Base-by-base conservation (phyloP, 2,888 invertebrate species). In the Tetheella fluctuosa region DNA sequence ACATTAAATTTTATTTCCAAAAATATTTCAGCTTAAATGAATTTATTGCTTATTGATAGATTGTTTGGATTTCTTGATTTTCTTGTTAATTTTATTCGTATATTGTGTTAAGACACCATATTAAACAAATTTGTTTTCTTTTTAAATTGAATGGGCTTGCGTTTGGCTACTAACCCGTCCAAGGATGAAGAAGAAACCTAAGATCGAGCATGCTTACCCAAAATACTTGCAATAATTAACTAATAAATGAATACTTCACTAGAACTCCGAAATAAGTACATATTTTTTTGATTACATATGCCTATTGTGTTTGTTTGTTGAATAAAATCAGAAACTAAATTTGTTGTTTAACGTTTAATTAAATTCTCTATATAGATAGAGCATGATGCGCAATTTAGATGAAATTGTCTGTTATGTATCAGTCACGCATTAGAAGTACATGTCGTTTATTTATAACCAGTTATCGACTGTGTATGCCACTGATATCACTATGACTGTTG, bases 331-430 rank as follows among this genome's bases (percentile, higher is more conserved):
- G 7, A 20, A 48, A 20, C 20, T 20, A 48, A 20, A 15, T n/a
- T n/a, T 3, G 10, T 20, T 20, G 5, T 48, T 20, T 10, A 48
- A 20, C 20, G 17, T 20, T 48, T 20, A 20, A 48, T 48, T 48
- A 48, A 48, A 48, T 20, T 17, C 48, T 17, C 17, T 48, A 48
- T 5, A 17, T 37, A 5, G 15, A 17, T 37, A 5, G 15, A n/a
- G 7, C 17, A 20, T 17, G 10, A 8, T 15, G 10, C 48, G 17
- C 48, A 48, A 48, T 48, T 48, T 48, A 17, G 48, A 48, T 48
- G 48, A 48, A 48, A 48, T 48, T 48, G 48, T 48, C 15, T 48
- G 48, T 48, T 48, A 20, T 48, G 7, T 7, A 48, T 20, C 48
- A 17, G 10, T 10, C 20, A 48, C 8, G 48, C 10, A 20, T 48